These are phyloP conservation scores for Agrochola lychnidis DNA, from an alignment of 2,888 invertebrate genomes.

Conservation along the genomic window DNA sequence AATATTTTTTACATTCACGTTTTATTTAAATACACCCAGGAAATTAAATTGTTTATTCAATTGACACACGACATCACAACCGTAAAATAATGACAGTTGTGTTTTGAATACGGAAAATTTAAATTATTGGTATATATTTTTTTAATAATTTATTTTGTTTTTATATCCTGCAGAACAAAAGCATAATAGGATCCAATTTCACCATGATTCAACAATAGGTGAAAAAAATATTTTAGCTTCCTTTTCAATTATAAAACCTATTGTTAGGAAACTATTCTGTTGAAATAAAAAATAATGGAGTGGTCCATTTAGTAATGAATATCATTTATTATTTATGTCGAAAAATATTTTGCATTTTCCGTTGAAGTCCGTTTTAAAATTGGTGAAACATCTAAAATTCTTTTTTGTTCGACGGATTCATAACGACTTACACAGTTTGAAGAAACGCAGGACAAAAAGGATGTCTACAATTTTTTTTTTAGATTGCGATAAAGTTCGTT, in stretches of 20 bases:
- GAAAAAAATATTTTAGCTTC: constrained; percentile 40
- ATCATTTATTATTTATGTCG: constrained; percentile 8
- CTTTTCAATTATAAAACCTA: constrained; percentile 36
- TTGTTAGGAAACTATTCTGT: constrained; percentile 37
- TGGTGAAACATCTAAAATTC: not conserved
- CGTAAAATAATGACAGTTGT: not conserved
- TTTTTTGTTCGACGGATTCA: not conserved
- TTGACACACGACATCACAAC: no score
- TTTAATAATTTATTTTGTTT: not conserved
- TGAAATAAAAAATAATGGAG: constrained; percentile 19
- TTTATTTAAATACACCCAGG: not conserved
- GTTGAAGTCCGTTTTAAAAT: not conserved
- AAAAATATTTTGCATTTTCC: constrained; percentile 20
- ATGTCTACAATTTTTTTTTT: not conserved
- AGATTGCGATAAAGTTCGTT: not conserved
- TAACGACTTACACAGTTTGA: not conserved
- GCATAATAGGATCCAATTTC: constrained; percentile 21
- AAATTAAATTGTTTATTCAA: not conserved
- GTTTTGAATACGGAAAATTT: not conserved
- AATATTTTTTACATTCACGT: constrained; percentile 2
- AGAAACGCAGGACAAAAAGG: no score
- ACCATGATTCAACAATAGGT: constrained; percentile 24
- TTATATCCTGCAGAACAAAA: constrained; percentile 8
- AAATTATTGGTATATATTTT: no score
- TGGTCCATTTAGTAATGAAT: constrained; percentile 13